These are phyloP conservation scores for Idaea dimidiata DNA, from an alignment of 2,888 invertebrate species.

Conservation along the genomic window DNA sequence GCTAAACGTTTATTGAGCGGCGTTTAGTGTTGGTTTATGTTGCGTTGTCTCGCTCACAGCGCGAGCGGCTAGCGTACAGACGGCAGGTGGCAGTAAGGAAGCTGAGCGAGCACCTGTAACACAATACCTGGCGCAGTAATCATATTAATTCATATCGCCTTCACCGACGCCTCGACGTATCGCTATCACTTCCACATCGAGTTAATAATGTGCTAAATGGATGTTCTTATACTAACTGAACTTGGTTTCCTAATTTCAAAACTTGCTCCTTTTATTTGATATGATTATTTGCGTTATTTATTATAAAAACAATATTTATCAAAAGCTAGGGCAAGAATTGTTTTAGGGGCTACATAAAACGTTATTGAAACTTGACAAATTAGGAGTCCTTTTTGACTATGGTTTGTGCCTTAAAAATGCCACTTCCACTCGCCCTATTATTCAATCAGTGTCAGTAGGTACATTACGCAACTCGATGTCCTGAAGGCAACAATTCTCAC, in stretches of 20 bases:
- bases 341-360: too few relatives aligned
- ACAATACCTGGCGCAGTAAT: conserved; percentile 44
- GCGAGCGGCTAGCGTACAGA: neutral
- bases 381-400: too few relatives aligned
- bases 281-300: too few relatives aligned
- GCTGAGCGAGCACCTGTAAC: conserved; percentile 48
- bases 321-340: too few relatives aligned
- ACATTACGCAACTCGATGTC: conserved; percentile 61
- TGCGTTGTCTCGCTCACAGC: neutral
- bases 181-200: conserved; percentile 34
- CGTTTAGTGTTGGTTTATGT: conserved; percentile 5
- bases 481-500: conserved; percentile 70
- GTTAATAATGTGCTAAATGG: conserved; percentile 8
- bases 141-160: conserved; percentile 40
- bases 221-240: neutral
- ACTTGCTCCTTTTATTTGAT: too few relatives aligned
- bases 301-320: too few relatives aligned
- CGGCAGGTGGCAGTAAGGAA: conserved; percentile 42
- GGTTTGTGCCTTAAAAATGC: conserved; percentile 4
- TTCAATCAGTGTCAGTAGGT: conserved; percentile 17
- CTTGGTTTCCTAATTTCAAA: too few relatives aligned
- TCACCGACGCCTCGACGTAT: conserved; percentile 33
- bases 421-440: conserved; percentile 16
- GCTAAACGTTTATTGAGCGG: conserved; percentile 36
- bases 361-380: too few relatives aligned